These are phyloP conservation scores for Drosophila subpulchrella DNA, from an alignment of 1,140 invertebrate genomes.

Conservation along the genomic window DNA sequence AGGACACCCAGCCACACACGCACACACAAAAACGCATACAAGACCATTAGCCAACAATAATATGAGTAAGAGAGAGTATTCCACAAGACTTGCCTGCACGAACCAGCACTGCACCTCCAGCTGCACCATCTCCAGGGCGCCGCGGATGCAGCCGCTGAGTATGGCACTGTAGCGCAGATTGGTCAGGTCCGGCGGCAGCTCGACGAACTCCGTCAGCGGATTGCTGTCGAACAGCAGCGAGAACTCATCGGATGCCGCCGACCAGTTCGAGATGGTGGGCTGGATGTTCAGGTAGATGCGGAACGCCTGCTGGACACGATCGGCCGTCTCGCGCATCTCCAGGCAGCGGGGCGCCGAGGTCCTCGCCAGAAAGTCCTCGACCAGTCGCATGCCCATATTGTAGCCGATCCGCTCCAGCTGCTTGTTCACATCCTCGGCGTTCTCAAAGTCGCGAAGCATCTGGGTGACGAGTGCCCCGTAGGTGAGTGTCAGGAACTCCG, in stretches of 20 bases:
- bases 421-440: conserved; percentile 98
- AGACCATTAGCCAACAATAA: conserved; percentile 28
- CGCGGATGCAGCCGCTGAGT: conserved; percentile 96
- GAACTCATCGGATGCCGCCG: conserved; percentile 97
- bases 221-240: conserved; percentile 97
- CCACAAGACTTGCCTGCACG: conserved; percentile 86
- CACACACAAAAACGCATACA: conserved; percentile 20
- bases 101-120: conserved; percentile 92
- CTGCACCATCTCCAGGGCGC: conserved; percentile 98
- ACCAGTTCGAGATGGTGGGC: conserved; percentile 97
- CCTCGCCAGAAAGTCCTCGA: conserved; percentile 98
- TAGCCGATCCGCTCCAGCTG: conserved; percentile 97
- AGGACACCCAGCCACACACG: conserved; percentile 26
- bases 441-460: conserved; percentile 98
- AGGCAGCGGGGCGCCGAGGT: conserved; percentile 95
- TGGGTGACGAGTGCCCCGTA: conserved; percentile 99
- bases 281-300: conserved; percentile 96
- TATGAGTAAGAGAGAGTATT: conserved; percentile 15
- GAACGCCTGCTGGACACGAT: conserved; percentile 94
- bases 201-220: conserved; percentile 99
- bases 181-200: conserved; percentile 95
- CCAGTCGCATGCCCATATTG: conserved; percentile 98
- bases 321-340: conserved; percentile 98
- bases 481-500: conserved; percentile 98
- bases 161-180: conserved; percentile 97